A percentile compares a stretch with the other conserved stretches of the same genome.
phyloP scores from a whole-genome alignment of 2,797 vertebrate genomes.

The Erethizon dorsatum region DNA sequence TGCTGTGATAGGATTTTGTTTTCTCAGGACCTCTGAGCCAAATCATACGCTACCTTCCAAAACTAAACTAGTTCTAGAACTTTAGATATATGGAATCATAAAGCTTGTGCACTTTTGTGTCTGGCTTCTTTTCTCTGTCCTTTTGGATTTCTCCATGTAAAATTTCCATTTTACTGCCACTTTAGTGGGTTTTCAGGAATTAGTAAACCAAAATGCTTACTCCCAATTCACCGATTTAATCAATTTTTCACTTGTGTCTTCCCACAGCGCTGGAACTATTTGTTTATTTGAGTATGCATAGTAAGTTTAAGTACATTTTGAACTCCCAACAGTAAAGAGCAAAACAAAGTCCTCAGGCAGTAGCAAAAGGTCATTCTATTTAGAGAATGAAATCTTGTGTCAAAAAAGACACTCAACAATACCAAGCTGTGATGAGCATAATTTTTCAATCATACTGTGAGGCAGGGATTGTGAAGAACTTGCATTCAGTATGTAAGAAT shows the following conservation, averaged over 20 bases:
- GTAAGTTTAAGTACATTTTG: constrained; percentile 35
- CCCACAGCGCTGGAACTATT: background rate
- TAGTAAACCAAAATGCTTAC: constrained; percentile 12
- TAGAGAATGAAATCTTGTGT: constrained; percentile 50
- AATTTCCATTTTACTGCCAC: background rate
- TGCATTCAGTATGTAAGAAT: background rate
- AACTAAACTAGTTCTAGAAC: background rate
- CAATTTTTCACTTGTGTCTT: background rate
- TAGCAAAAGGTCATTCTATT: constrained; percentile 69
- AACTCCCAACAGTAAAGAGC: constrained; percentile 40
- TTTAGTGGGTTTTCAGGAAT: constrained; percentile 21
- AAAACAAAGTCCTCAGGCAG: constrained; percentile 24
- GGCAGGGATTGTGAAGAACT: background rate
- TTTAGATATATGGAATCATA: background rate
- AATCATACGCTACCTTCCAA: background rate
- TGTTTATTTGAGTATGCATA: constrained; percentile 14
- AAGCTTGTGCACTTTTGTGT: background rate
- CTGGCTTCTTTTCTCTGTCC: background rate
- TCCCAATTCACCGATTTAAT: background rate
- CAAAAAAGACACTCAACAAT: constrained; percentile 11
- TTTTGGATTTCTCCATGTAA: constrained; percentile 40
- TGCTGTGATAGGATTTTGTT: background rate
- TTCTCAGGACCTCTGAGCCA: background rate
- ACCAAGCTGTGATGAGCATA: constrained; percentile 22
- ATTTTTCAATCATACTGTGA: constrained; percentile 59